Evolutionary conservation across 1,140 invertebrate genomes (phyloP).

Genomic region (Apis florea): DNA sequence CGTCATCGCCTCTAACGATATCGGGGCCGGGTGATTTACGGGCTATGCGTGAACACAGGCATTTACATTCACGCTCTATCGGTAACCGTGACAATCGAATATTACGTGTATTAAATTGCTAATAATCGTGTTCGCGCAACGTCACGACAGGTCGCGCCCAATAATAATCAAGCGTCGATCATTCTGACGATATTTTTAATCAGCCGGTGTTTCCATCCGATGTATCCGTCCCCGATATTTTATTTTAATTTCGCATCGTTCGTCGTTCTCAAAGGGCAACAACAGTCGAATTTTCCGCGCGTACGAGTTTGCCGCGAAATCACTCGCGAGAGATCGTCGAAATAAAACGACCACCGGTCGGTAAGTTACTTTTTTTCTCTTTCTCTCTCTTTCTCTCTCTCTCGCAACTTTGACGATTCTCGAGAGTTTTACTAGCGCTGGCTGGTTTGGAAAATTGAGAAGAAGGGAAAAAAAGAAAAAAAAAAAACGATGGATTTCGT

Average conservation of each 20-base stretch:
- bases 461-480: too few relatives aligned
- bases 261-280: neutral
- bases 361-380: too few relatives aligned
- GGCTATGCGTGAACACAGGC: neutral
- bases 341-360: too few relatives aligned
- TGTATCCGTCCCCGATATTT: neutral
- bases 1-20: conserved; percentile 9
- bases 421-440: too few relatives aligned
- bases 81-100: neutral
- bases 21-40: neutral
- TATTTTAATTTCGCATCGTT: neutral
- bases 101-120: neutral
- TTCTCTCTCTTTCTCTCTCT: too few relatives aligned
- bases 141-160: neutral
- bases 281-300: neutral
- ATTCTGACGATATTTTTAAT: neutral
- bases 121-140: neutral
- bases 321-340: too few relatives aligned
- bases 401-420: neutral
- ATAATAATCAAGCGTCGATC: neutral
- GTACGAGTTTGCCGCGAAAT: neutral
- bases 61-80: neutral
- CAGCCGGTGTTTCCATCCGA: neutral
- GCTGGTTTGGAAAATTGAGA: too few relatives aligned
- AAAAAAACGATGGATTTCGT: too few relatives aligned